Evolutionary conservation across 2,797 vertebrate species (phyloP).

Genomic region (Hephaestus fuliginosus): DNA sequence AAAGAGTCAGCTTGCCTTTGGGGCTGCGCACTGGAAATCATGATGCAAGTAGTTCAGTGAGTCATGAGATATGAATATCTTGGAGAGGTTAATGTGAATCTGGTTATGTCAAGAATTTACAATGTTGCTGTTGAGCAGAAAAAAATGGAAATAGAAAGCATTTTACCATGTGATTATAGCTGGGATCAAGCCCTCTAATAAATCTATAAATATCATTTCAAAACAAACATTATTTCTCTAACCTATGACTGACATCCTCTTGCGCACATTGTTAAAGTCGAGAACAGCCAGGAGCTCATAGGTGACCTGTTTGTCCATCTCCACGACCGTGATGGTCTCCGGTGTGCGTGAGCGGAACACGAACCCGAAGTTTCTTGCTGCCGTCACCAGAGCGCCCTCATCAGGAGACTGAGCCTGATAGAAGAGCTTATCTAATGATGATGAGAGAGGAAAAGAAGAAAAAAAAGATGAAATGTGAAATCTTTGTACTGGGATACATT

Average conservation of each 20-base stretch:
- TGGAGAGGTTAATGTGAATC: not conserved
- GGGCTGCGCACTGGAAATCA: constrained; percentile 87
- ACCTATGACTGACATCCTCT: constrained; percentile 98
- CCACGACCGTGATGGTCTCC: constrained; percentile 89
- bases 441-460: not conserved
- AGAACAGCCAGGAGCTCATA: constrained; percentile 93
- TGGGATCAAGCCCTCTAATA: not conserved
- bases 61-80: not conserved
- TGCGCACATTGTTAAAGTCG: constrained; percentile 94
- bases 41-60: not conserved
- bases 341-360: constrained; percentile 91
- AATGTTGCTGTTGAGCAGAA: not conserved
- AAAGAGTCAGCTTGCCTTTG: constrained; percentile 88
- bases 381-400: constrained; percentile 94
- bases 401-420: constrained; percentile 98
- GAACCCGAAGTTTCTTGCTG: constrained; percentile 95
- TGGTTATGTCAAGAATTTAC: not conserved
- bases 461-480: not conserved
- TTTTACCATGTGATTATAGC: not conserved
- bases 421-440: constrained; percentile 85
- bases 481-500: not conserved
- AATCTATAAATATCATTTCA: no score
- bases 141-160: no score
- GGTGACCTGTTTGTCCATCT: constrained; percentile 88
- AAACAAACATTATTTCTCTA: constrained; percentile 45